A percentile compares a stretch with the other conserved stretches of the same genome.
Evolutionary conservation across 2,888 invertebrate species (phyloP).

Genomic region (Drosophila hamatofila): DNA sequence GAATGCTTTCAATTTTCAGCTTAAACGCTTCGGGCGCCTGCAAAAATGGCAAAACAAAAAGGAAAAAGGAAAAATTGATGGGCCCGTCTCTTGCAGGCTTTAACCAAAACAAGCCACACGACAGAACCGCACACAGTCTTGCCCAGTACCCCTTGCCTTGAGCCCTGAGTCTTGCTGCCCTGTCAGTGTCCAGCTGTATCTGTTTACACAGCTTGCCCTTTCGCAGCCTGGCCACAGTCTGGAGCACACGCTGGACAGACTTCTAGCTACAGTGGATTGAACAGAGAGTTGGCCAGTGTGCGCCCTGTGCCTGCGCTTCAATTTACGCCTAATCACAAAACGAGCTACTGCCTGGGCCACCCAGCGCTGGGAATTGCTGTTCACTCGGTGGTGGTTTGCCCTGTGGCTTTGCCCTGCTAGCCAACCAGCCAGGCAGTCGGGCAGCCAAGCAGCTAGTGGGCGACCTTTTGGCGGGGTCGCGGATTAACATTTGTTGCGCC

Average conservation of each 20-base stretch:
- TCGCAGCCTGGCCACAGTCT: slow-evolving; percentile 42
- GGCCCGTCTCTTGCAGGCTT: slow-evolving; percentile 36
- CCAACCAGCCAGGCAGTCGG: slow-evolving; percentile 26
- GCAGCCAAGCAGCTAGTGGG: slow-evolving; percentile 20
- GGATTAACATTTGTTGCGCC: slow-evolving; percentile 72
- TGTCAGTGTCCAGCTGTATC: slow-evolving; percentile 66
- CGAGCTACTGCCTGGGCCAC: slow-evolving; percentile 25
- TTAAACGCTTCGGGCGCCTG: slow-evolving; percentile 20
- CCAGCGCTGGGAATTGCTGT: slow-evolving; percentile 29
- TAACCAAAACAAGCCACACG: slow-evolving; percentile 49
- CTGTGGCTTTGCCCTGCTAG: slow-evolving; percentile 25
- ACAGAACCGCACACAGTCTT: slow-evolving; percentile 31
- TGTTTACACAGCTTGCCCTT: slow-evolving; percentile 76
- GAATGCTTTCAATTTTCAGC: slow-evolving; percentile 12
- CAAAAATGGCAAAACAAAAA: slow-evolving; percentile 1
- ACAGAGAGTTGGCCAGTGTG: slow-evolving; percentile 10
- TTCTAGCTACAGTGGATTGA: slow-evolving; percentile 1
- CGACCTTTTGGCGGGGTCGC: slow-evolving; percentile 72
- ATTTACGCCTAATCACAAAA: slow-evolving; percentile 63
- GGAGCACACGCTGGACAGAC: slow-evolving; percentile 9
- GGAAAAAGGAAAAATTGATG: slow-evolving; percentile 49
- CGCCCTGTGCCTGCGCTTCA: slow-evolving; percentile 53
- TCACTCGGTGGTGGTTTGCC: slow-evolving; percentile 21
- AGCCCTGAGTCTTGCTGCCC: neutral
- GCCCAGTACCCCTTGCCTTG: neutral